Conservation (phyloP, 2,797 vertebrate genomes). For the Urocyon cinereoargenteus region DNA sequence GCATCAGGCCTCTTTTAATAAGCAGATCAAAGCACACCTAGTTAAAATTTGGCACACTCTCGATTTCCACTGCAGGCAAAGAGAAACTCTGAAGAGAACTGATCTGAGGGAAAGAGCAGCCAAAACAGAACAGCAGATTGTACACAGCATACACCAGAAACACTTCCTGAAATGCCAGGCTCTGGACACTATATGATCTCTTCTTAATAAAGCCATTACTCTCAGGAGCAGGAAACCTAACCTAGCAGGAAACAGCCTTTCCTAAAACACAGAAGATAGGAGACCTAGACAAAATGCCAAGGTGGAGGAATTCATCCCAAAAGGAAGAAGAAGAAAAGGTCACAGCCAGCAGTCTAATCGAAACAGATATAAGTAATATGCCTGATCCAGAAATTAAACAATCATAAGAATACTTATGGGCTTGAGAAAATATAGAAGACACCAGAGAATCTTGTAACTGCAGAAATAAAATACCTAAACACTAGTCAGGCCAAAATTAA, state of each 20-base stretch:
- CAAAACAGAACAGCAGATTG: not conserved
- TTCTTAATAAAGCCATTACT: not conserved
- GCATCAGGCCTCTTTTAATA: not conserved
- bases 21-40: not conserved
- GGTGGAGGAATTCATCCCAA: not conserved
- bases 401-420: not conserved
- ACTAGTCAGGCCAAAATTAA: not conserved
- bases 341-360: not conserved
- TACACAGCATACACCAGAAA: not conserved
- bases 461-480: not conserved
- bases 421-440: not conserved
- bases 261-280: not conserved
- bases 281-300: not conserved
- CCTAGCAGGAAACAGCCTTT: not conserved
- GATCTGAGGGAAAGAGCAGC: not conserved
- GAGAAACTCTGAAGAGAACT: not conserved
- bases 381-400: not conserved
- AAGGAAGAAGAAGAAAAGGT: not conserved
- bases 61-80: not conserved
- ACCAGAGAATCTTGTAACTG: not conserved
- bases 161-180: not conserved
- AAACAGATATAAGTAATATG: not conserved
- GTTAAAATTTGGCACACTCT: not conserved
- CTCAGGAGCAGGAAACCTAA: not conserved
- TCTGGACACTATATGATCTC: not conserved